These are phyloP conservation scores for Synanceia verrucosa DNA, from an alignment of 2,797 vertebrate species.

Conservation along the genomic window DNA sequence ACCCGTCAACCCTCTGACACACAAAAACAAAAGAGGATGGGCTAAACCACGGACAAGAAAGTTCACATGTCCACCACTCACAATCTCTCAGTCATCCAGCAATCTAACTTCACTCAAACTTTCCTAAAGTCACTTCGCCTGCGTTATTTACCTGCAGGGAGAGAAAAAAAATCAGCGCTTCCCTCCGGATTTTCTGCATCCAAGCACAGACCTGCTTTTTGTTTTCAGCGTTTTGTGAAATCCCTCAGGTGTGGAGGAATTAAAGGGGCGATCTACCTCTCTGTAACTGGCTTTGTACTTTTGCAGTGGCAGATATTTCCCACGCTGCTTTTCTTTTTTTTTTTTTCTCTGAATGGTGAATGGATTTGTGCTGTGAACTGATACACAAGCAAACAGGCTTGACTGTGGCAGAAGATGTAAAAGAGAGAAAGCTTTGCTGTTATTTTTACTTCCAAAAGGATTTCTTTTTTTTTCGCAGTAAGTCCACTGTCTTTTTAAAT, in stretches of 20 bases:
- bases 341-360: conserved; percentile 22
- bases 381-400: conserved; percentile 29
- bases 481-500: conserved; percentile 10
- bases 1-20: conserved; percentile 11
- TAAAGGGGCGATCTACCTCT: conserved; percentile 34
- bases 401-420: conserved; percentile 33
- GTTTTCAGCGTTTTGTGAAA: conserved; percentile 52
- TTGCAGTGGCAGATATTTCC: conserved; percentile 50
- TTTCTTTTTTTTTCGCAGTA: conserved; percentile 4
- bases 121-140: too few relatives aligned
- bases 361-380: conserved; percentile 19
- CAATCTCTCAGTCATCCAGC: conserved; percentile 8
- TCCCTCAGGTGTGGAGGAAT: conserved; percentile 38
- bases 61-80: conserved; percentile 33
- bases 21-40: conserved; percentile 57
- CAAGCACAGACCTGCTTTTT: conserved; percentile 51
- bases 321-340: conserved; percentile 44
- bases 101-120: conserved; percentile 23
- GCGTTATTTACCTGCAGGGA: conserved; percentile 56
- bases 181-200: conserved; percentile 57
- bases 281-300: conserved; percentile 43
- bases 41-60: conserved; percentile 46
- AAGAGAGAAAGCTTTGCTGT: conserved; percentile 8
- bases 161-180: too few relatives aligned
- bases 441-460: background rate